These are phyloP conservation scores for Panonychus citri DNA, from an alignment of 1,140 invertebrate species.

Conservation along the genomic window DNA sequence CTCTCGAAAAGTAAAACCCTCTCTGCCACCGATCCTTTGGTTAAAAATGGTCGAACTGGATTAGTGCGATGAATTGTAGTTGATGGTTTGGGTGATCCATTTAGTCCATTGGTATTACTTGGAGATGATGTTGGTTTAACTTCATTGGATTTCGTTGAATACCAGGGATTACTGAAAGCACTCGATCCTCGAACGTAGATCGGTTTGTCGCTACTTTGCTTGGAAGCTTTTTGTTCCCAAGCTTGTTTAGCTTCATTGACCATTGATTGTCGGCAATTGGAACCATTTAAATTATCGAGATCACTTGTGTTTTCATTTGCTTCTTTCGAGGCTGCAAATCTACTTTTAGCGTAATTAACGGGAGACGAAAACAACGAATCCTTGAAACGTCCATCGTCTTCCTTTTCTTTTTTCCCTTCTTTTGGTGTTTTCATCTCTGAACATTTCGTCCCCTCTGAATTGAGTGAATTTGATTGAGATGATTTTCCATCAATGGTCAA, in stretches of 20 bases:
- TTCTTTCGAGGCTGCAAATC: background rate
- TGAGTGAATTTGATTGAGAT: too few species aligned
- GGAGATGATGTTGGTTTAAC: background rate
- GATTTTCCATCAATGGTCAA: too few species aligned
- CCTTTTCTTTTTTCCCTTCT: too few species aligned
- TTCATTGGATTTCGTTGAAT: background rate
- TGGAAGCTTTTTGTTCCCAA: background rate
- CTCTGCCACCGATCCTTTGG: constrained; percentile 68
- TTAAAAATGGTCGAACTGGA: constrained; percentile 48
- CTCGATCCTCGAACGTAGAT: too few species aligned
- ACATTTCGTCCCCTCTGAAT: too few species aligned
- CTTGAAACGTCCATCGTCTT: too few species aligned
- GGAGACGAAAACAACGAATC: background rate
- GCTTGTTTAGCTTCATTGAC: background rate
- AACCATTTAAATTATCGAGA: background rate
- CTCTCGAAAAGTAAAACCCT: constrained; percentile 72
- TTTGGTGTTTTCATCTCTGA: too few species aligned
- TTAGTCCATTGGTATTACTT: too few species aligned
- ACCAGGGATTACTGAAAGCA: background rate
- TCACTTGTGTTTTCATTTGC: background rate
- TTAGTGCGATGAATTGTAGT: too few species aligned
- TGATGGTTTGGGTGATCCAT: too few species aligned
- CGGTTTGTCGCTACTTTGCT: too few species aligned
- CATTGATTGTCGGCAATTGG: background rate
- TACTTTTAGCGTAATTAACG: background rate